Base-by-base conservation (phyloP, 2,888 invertebrate genomes). In the Cremastinae sp. region DNA sequence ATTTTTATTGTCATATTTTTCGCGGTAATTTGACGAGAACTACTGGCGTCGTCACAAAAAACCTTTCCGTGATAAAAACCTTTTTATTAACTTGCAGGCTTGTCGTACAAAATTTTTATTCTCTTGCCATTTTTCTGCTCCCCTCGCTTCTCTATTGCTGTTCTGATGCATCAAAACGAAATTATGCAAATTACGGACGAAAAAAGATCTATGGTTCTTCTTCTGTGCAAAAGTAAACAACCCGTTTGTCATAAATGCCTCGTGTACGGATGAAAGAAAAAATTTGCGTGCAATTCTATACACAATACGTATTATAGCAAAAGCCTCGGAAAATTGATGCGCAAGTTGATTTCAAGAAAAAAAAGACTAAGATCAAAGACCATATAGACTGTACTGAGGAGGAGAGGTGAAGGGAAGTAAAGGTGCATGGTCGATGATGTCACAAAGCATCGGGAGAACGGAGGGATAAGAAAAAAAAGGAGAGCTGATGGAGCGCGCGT, bases 311-410 rank as follows among this genome's bases (percentile, higher is more conserved):
- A n/a, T 8, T 28, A 1, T 56, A 35, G 61, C 47, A 20, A 8
- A 37, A 51, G 39, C 12, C 16, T 18, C 8, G n/a, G 45, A 41
- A 59, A 22, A 49, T 9, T 22, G 28, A 39, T 58, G 65, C 72
- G 72, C 45, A 59, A 73, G 59, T 28, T 51, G 65, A 58, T 74
- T n/a, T 68, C 28, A 39, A 66, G 59, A 62, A 61, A 47, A n/a
- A 14, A 53, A 49, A 64, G 28, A 4, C n/a, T 43, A 51, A 51
- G 28, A 37, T 37, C 43, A 20, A 16, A 18, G n/a, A n/a, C n/a
- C n/a, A n/a, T n/a, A 41, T 3, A 18, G 22, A 56, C 35, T 8
- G 18, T 37, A 43, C 22, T 43, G 28, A 45, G 37, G 41, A 41
- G 20, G 20, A 5, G 20, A 41, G 66, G 61, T 37, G 62, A 59